Percentiles rank a stretch among this genome's conserved stretches.
Conservation (phyloP, 2,113 vertebrate genomes). For the Gadus chalcogrammus region DNA sequence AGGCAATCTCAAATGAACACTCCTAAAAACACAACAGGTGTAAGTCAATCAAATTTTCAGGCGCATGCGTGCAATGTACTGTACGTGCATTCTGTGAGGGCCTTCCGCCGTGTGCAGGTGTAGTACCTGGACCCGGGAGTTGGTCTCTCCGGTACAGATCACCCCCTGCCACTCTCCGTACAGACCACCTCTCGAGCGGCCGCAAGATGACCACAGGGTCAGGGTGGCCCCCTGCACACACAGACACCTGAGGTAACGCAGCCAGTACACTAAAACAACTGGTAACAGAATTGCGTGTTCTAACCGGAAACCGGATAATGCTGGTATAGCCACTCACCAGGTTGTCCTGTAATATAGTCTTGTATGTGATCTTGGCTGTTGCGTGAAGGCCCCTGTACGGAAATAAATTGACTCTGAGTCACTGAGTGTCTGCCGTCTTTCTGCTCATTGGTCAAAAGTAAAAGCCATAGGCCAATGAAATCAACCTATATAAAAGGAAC, state of each 20-base stretch:
- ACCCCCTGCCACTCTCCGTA: constrained; percentile 94
- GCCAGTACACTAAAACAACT: background rate
- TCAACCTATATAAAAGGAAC: too few species aligned
- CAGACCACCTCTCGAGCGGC: constrained; percentile 85
- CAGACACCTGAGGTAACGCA: background rate
- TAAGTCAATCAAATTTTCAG: background rate
- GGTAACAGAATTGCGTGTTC: background rate
- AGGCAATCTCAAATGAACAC: too few species aligned
- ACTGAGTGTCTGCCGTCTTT: background rate
- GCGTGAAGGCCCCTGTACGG: constrained; percentile 80
- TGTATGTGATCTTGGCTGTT: constrained; percentile 86
- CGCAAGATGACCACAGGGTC: constrained; percentile 93
- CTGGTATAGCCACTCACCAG: constrained; percentile 64
- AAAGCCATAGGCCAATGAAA: too few species aligned
- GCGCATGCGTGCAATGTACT: background rate
- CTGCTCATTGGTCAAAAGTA: background rate
- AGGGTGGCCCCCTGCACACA: constrained; percentile 83
- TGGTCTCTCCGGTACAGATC: constrained; percentile 89
- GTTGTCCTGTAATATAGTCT: constrained; percentile 83
- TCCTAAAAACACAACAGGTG: too few species aligned
- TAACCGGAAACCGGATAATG: too few species aligned
- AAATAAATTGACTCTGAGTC: background rate
- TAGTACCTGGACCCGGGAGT: constrained; percentile 89
- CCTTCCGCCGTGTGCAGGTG: background rate
- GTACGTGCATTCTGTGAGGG: background rate